phyloP scores from a whole-genome alignment of 1,140 invertebrate genomes.

The Zaprionus nigranus region DNA sequence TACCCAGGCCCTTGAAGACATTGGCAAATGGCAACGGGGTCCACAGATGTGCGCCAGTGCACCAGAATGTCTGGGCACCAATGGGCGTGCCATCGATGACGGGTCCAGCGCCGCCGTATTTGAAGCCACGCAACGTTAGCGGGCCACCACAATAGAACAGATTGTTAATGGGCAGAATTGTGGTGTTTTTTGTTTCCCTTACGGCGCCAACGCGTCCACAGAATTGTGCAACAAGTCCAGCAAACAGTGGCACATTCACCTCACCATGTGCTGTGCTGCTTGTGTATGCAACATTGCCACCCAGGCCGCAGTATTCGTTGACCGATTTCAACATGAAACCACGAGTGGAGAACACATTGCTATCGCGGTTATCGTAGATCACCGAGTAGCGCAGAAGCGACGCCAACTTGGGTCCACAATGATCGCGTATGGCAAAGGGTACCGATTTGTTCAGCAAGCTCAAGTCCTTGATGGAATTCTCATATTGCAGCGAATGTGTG shows the following conservation, averaged over 20 bases:
- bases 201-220: constrained; percentile 75
- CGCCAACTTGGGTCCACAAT: constrained; percentile 79
- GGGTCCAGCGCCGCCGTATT: constrained; percentile 76
- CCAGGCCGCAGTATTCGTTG: constrained; percentile 79
- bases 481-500: constrained; percentile 82
- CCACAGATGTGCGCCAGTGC: constrained; percentile 78
- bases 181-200: constrained; percentile 68
- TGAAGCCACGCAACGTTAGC: constrained; percentile 75
- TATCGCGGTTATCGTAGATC: constrained; percentile 75
- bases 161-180: constrained; percentile 72
- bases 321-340: constrained; percentile 74
- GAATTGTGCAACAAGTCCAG: constrained; percentile 73
- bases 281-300: constrained; percentile 76
- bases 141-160: constrained; percentile 83
- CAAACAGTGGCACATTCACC: constrained; percentile 75
- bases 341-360: constrained; percentile 74
- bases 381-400: constrained; percentile 79
- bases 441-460: constrained; percentile 67
- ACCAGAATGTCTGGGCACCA: constrained; percentile 80
- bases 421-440: constrained; percentile 78
- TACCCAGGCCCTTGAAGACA: constrained; percentile 77
- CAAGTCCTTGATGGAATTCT: constrained; percentile 75
- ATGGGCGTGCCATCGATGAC: constrained; percentile 77
- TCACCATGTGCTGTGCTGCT: constrained; percentile 79
- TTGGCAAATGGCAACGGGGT: constrained; percentile 75